phyloP scores from a whole-genome alignment of 2,113 vertebrate genomes.

The Menura novaehollandiae region DNA sequence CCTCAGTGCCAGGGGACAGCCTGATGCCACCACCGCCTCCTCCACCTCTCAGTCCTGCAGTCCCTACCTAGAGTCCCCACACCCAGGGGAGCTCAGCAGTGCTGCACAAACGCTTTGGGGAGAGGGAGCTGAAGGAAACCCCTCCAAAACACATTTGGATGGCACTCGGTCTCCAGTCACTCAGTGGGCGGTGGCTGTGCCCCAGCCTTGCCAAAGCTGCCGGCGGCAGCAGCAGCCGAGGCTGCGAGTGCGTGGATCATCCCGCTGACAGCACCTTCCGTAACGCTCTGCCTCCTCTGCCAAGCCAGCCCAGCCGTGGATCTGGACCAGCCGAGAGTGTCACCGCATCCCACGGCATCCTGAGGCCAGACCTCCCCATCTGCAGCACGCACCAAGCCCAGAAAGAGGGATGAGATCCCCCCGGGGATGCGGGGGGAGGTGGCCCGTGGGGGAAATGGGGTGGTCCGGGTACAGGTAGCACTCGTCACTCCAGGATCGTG shows the following conservation, averaged over 20 bases:
- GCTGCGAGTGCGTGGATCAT: background rate
- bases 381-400: background rate
- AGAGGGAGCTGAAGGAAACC: background rate
- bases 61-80: accelerated
- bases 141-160: background rate
- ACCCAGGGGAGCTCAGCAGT: background rate
- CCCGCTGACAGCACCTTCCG: background rate
- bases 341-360: background rate
- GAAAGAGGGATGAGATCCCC: background rate
- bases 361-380: background rate
- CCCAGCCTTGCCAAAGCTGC: background rate
- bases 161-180: background rate
- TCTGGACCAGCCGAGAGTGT: background rate
- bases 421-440: accelerated
- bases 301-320: background rate
- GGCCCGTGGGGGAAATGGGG: background rate
- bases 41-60: background rate
- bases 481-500: accelerated
- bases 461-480: background rate
- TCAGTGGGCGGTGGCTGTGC: background rate
- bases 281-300: background rate
- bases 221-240: background rate
- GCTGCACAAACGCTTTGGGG: background rate
- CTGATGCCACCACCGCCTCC: background rate
- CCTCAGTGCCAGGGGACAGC: background rate